Percentiles rank a stretch among this genome's conserved stretches.
Evolutionary conservation across 2,113 vertebrate genomes (phyloP).

Genomic region (Cyprinodon tularosa): DNA sequence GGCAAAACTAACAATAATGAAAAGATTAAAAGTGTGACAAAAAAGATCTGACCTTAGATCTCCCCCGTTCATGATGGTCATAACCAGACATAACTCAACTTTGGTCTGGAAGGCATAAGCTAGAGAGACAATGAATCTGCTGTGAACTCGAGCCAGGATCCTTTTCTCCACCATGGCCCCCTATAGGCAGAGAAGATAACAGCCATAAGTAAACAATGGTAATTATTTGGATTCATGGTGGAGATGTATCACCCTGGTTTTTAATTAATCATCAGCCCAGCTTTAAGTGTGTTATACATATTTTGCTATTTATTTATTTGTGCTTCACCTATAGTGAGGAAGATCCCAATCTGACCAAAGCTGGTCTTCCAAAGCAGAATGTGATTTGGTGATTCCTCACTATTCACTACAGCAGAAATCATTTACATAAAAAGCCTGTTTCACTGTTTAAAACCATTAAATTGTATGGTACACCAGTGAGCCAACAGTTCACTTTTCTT

Average conservation of each 20-base stretch:
- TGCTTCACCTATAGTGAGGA: too few relatives aligned
- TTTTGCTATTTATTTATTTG: neutral
- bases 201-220: neutral
- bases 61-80: constrained; percentile 93
- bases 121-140: constrained; percentile 87
- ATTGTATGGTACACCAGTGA: neutral
- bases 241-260: neutral
- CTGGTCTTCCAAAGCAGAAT: too few relatives aligned
- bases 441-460: too few relatives aligned
- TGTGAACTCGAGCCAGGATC: constrained; percentile 87
- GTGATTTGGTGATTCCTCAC: too few relatives aligned
- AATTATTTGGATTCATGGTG: neutral
- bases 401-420: too few relatives aligned
- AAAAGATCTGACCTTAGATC: constrained; percentile 81
- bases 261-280: neutral
- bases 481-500: too few relatives aligned
- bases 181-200: constrained; percentile 50
- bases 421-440: too few relatives aligned
- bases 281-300: neutral
- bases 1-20: neutral
- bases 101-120: constrained; percentile 89
- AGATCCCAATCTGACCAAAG: too few relatives aligned
- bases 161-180: constrained; percentile 89
- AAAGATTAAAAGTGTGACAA: neutral
- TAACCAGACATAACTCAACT: constrained; percentile 88